These are phyloP conservation scores for Echinometra lucunter DNA, from an alignment of 53 echinoderm and acorn worm genomes.

Conservation along the genomic window DNA sequence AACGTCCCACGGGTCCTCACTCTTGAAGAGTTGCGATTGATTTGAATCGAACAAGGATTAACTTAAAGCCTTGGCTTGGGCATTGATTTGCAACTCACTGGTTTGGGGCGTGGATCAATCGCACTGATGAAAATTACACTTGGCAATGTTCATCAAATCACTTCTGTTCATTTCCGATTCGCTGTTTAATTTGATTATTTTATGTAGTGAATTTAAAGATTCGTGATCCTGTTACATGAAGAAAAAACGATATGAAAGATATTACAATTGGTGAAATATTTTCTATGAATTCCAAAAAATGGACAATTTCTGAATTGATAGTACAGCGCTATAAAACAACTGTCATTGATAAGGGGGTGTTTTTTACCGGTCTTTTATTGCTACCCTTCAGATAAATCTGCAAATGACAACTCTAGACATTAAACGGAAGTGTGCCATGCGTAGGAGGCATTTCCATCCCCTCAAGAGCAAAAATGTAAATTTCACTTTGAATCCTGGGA, in stretches of 20 bases:
- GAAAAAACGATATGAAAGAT: no score
- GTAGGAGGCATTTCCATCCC: background rate
- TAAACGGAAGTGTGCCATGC: background rate
- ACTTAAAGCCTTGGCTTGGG: background rate
- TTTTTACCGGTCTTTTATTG: background rate
- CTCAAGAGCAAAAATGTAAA: background rate
- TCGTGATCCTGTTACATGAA: no score
- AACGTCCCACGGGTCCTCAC: background rate
- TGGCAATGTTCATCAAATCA: no score
- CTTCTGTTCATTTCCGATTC: background rate
- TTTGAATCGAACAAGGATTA: background rate
- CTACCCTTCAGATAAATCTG: background rate
- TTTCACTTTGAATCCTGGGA: background rate
- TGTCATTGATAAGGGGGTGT: no score
- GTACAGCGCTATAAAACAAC: no score
- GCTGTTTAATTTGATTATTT: background rate
- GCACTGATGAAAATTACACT: background rate
- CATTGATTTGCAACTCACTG: background rate
- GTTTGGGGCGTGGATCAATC: background rate
- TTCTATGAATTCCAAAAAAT: no score
- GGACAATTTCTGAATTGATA: no score
- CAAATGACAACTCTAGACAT: no score
- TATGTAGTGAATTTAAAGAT: background rate
- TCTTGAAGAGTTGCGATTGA: background rate
- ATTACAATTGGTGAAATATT: no score